These are phyloP conservation scores for Copidosoma floridanum DNA, from an alignment of 1,140 invertebrate genomes.

Conservation along the genomic window DNA sequence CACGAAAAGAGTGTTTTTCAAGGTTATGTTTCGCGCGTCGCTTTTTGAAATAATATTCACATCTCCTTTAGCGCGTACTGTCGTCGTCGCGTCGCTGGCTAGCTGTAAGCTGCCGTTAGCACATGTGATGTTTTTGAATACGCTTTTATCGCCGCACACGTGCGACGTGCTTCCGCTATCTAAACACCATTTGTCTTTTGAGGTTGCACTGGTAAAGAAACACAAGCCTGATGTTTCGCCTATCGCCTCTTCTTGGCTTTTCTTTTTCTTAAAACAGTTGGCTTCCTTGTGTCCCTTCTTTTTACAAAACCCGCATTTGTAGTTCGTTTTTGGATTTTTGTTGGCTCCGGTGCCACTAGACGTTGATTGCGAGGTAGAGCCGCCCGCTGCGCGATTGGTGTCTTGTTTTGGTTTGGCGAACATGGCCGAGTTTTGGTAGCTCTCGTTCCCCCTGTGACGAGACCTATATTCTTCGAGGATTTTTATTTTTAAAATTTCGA, in stretches of 20 bases:
- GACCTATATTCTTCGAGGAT: not conserved
- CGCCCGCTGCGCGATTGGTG: not conserved
- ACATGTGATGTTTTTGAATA: conserved; percentile 10
- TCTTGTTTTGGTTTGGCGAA: not conserved
- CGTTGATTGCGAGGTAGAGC: not conserved
- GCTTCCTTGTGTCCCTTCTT: not conserved
- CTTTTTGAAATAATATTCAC: not conserved
- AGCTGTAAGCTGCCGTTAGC: conserved; percentile 16
- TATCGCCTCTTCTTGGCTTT: not conserved
- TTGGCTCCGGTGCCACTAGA: not conserved
- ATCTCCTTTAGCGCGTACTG: conserved; percentile 19
- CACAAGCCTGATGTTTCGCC: not conserved
- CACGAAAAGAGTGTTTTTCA: not conserved
- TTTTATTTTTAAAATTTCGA: conserved; percentile 1
- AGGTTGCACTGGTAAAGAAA: not conserved
- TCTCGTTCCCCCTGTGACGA: not conserved
- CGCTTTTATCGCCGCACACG: conserved; percentile 20
- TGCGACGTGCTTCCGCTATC: conserved; percentile 25
- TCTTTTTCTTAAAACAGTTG: not conserved
- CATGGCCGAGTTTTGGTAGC: not conserved
- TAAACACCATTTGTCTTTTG: conserved; percentile 18
- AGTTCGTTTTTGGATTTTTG: not conserved
- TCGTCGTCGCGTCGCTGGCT: conserved; percentile 17
- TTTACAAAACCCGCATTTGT: not conserved
- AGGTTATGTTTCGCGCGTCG: not conserved